Conservation (phyloP, 2,797 vertebrate genomes). For the Silurus aristotelis region DNA sequence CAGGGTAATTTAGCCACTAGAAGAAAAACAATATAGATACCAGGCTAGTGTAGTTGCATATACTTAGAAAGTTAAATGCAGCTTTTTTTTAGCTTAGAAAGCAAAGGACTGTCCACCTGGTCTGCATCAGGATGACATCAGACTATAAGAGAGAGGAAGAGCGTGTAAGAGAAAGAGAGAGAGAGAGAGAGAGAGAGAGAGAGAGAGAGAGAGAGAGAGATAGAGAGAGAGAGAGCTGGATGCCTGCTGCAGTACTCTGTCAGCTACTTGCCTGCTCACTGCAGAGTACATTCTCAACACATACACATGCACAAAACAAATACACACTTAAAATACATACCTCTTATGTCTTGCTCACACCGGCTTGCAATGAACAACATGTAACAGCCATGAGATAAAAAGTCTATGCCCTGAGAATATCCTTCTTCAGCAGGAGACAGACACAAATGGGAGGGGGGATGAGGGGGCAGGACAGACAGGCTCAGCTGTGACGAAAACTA, state of each 20-base stretch:
- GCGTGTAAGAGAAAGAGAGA: neutral
- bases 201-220: neutral
- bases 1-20: neutral
- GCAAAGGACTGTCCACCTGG: slow-evolving; percentile 51
- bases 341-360: slow-evolving; percentile 68
- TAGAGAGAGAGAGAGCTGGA: slow-evolving; percentile 35
- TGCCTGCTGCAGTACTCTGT: slow-evolving; percentile 63
- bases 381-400: slow-evolving; percentile 11
- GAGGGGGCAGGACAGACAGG: slow-evolving; percentile 11
- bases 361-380: slow-evolving; percentile 54
- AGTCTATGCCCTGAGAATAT: neutral
- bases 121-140: slow-evolving; percentile 69
- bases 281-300: slow-evolving; percentile 11
- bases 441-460: neutral
- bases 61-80: slow-evolving; percentile 58
- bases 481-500: slow-evolving; percentile 21
- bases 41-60: slow-evolving; percentile 48
- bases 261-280: slow-evolving; percentile 58
- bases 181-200: slow-evolving; percentile 33
- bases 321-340: slow-evolving; percentile 64
- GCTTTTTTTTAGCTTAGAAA: slow-evolving; percentile 54
- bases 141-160: slow-evolving; percentile 54
- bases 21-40: neutral
- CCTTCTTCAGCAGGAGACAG: slow-evolving; percentile 26
- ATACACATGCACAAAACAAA: slow-evolving; percentile 21